Evolutionary conservation across 2,888 invertebrate genomes (phyloP).

Genomic region (Pocota personata): DNA sequence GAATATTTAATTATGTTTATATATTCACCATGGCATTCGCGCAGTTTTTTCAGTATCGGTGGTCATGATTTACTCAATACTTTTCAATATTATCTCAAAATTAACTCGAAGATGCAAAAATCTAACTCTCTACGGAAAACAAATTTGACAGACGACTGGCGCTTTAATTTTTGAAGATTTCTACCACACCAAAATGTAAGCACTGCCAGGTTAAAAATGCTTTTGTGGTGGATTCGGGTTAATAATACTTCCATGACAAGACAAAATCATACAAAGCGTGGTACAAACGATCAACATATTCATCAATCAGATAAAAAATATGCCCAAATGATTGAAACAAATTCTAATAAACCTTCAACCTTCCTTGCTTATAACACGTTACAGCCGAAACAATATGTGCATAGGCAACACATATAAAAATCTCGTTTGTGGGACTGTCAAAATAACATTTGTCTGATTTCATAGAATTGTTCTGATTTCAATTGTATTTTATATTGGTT

Average conservation of each 20-base stretch:
- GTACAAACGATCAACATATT: too few relatives aligned
- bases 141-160: constrained; percentile 34
- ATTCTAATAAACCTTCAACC: too few relatives aligned
- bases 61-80: constrained; percentile 29
- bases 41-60: constrained; percentile 71
- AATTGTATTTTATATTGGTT: too few relatives aligned
- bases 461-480: too few relatives aligned
- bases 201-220: constrained; percentile 6
- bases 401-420: too few relatives aligned
- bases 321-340: too few relatives aligned
- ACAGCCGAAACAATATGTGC: too few relatives aligned
- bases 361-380: too few relatives aligned
- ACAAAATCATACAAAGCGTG: not conserved
- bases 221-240: not conserved
- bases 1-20: not conserved
- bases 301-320: too few relatives aligned
- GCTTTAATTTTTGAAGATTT: not conserved
- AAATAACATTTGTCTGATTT: too few relatives aligned
- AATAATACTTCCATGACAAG: too few relatives aligned
- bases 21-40: constrained; percentile 78
- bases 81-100: not conserved
- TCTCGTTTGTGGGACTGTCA: too few relatives aligned
- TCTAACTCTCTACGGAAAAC: not conserved
- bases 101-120: not conserved
- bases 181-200: not conserved